Conservation (phyloP, 2,113 vertebrate genomes). For the Hystrix brachyura region DNA sequence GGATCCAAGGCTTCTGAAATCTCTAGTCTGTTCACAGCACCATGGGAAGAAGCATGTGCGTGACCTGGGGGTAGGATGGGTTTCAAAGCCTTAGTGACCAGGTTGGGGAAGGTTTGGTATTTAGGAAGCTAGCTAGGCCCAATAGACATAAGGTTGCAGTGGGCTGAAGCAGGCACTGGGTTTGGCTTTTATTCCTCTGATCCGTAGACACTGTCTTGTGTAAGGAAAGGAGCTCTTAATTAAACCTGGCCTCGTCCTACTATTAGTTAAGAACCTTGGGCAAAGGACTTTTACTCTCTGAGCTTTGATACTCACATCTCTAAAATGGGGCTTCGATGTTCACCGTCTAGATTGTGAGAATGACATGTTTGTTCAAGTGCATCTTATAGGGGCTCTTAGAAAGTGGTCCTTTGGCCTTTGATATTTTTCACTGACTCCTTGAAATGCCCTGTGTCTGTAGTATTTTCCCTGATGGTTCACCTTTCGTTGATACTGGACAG, state of each 20-base stretch:
- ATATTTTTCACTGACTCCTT: background rate
- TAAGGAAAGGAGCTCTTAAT: constrained; percentile 39
- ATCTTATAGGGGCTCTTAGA: background rate
- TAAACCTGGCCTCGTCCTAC: background rate
- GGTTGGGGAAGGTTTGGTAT: background rate
- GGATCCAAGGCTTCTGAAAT: background rate
- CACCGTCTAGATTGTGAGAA: constrained; percentile 32
- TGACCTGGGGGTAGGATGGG: background rate
- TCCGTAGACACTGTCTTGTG: background rate
- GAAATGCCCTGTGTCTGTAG: background rate
- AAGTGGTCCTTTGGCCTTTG: background rate
- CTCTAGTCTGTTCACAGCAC: background rate
- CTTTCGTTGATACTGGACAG: background rate
- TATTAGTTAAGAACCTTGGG: constrained; percentile 17
- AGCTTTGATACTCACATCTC: background rate
- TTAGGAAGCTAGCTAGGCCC: too few species aligned
- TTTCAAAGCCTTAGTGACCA: background rate
- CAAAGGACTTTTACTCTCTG: background rate
- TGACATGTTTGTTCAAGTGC: background rate
- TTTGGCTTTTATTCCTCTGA: background rate
- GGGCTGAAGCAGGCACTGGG: background rate
- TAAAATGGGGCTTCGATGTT: constrained; percentile 13
- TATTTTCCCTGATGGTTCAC: background rate
- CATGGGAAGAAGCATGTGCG: background rate
- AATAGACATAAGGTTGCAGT: background rate